These are phyloP conservation scores for Catharus minimus DNA, from an alignment of 2,113 vertebrate genomes.

Conservation along the genomic window DNA sequence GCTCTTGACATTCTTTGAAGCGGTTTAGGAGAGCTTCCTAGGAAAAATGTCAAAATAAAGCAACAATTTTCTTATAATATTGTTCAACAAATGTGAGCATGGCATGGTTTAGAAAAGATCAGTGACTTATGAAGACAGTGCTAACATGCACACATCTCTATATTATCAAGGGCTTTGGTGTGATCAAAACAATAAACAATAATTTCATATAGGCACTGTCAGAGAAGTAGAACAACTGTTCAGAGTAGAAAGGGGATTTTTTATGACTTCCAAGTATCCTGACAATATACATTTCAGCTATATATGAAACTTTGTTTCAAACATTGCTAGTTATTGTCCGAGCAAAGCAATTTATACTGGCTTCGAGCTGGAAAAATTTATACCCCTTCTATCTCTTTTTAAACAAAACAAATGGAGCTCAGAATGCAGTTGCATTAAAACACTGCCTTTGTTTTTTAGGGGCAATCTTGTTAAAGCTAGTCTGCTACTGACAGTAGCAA, in stretches of 20 bases:
- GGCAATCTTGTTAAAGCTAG: neutral
- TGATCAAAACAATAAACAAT: neutral
- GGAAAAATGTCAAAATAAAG: constrained; percentile 52
- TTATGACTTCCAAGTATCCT: neutral
- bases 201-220: neutral
- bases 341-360: neutral
- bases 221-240: neutral
- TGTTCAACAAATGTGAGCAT: neutral
- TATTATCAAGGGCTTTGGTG: neutral
- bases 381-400: neutral
- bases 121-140: rapidly evolving
- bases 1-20: constrained; percentile 47
- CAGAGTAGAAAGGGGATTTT: neutral
- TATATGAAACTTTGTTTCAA: neutral
- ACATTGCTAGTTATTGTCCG: neutral
- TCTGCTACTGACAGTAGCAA: neutral
- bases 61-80: constrained; percentile 6
- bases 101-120: neutral
- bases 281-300: neutral
- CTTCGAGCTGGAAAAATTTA: neutral
- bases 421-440: neutral
- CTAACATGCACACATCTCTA: neutral
- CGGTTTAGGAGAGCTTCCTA: constrained; percentile 20
- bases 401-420: neutral
- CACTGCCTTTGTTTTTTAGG: neutral